Percentiles rank a stretch among this genome's conserved stretches.
phyloP scores from a whole-genome alignment of 1,140 invertebrate species.

The Calliopsis andreniformis region DNA sequence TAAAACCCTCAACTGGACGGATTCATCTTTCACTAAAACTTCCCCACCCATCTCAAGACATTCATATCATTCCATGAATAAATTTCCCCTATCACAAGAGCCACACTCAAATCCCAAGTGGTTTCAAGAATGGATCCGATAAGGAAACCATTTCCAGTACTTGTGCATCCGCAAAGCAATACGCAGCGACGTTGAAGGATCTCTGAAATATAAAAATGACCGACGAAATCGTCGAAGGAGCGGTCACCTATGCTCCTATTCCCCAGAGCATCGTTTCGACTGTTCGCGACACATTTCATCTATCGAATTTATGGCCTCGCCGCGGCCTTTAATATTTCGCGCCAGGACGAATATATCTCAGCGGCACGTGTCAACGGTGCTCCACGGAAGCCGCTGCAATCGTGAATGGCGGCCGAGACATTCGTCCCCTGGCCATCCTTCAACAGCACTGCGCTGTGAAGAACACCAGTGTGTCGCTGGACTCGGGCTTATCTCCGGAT shows the following conservation, averaged over 20 bases:
- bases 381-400: neutral
- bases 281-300: neutral
- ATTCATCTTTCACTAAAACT: too few species aligned
- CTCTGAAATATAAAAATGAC: neutral
- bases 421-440: neutral
- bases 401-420: neutral
- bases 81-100: too few species aligned
- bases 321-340: slow-evolving; percentile 6
- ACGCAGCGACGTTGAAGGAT: neutral
- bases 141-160: too few species aligned
- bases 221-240: neutral
- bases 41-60: too few species aligned
- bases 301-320: neutral
- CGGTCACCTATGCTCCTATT: neutral
- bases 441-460: too few species aligned
- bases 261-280: too few species aligned
- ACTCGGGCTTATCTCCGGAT: neutral
- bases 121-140: too few species aligned
- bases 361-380: slow-evolving; percentile 3
- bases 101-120: too few species aligned
- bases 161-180: neutral
- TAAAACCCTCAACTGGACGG: too few species aligned
- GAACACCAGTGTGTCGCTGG: neutral
- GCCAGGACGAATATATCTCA: neutral
- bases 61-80: too few species aligned